Evolutionary conservation across 2,888 invertebrate genomes (phyloP).

Genomic region (Cheilosia vulpina): DNA sequence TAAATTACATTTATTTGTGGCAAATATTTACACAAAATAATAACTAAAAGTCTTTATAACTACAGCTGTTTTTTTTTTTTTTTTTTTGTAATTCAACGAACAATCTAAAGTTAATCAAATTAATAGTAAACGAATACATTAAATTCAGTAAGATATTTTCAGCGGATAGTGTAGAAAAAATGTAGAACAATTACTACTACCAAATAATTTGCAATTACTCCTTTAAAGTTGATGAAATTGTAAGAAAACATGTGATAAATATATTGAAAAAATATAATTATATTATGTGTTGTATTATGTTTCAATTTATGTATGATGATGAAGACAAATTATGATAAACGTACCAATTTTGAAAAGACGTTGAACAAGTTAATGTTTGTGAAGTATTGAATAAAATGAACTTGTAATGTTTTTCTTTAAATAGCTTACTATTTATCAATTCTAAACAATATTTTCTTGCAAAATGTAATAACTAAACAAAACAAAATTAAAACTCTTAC

Average conservation of each 20-base stretch:
- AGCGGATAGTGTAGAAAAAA: slow-evolving; percentile 15
- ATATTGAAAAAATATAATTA: not conserved
- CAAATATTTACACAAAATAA: slow-evolving; percentile 47
- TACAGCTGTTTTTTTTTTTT: slow-evolving; percentile 17
- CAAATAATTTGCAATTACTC: slow-evolving; percentile 33
- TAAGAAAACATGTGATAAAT: slow-evolving; percentile 29
- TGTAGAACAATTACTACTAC: slow-evolving; percentile 15
- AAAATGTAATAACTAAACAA: slow-evolving; percentile 27
- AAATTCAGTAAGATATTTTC: slow-evolving; percentile 10
- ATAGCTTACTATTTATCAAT: slow-evolving; percentile 9
- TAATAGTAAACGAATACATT: slow-evolving; percentile 1
- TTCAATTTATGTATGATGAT: not conserved
- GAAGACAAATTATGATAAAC: not conserved
- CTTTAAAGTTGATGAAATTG: slow-evolving; percentile 13
- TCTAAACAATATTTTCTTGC: slow-evolving; percentile 30
- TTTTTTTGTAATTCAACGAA: slow-evolving; percentile 30
- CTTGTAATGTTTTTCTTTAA: not conserved
- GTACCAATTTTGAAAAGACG: slow-evolving; percentile 5
- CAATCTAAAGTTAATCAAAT: slow-evolving; percentile 9
- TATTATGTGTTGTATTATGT: slow-evolving; percentile 9
- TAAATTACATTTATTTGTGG: slow-evolving; percentile 58
- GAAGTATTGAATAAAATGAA: slow-evolving; percentile 15
- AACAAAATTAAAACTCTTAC: slow-evolving; percentile 45
- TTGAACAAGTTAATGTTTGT: slow-evolving; percentile 7
- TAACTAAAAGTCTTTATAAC: slow-evolving; percentile 36